Base-by-base conservation (phyloP, 2,888 invertebrate species). In the Aspidiotus destructor region DNA sequence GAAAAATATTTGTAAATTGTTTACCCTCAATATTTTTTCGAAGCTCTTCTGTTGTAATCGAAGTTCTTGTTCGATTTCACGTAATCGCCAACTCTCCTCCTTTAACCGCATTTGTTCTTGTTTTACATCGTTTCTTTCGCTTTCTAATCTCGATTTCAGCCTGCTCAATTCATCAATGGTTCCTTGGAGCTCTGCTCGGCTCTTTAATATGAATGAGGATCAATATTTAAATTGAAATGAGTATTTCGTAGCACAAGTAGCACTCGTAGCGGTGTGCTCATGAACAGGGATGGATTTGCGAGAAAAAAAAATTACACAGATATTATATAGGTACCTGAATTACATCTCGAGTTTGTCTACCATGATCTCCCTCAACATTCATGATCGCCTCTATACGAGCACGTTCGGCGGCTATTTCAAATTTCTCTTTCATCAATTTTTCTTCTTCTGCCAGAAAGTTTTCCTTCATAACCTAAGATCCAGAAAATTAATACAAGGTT, bases 121-220 rank as follows among this genome's bases (percentile, higher is more conserved):
- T 62, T 44, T 69, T 1, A 69, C 41, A 10, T 62, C 57, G 53
- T 69, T 62, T n/a, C 62, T 15, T 48, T 69, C 62, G 28, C n/a
- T 28, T 42, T 48, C 55, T n/a, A 69, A 40, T 44, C 42, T 62
- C n/a, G 62, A 62, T 69, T 69, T 69, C 41, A 69, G 52, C 16
- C 48, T 16, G 16, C 55, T 53, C 15, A 62, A 60, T 48, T 69
- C 69, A n/a, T 69, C 62, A 15, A 69, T 40, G 2, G 69, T 57
- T n/a, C 62, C 69, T 62, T 69, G 69, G 9, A 69, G 44, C 55
- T 69, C 62, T 13, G 69, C 69, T 57, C 55, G 62, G 16, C 48
- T 48, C 69, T 62, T 17, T 8, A 52, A 53, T 11, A 57, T 44
- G 15, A 5, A 54, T 28, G 1, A 5, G 40, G 11, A 42, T 40